Evolutionary conservation across 1,140 invertebrate species (phyloP), one percentile per base, ranked within the genome.

Genomic region (Rhagoletis pomonella): DNA sequence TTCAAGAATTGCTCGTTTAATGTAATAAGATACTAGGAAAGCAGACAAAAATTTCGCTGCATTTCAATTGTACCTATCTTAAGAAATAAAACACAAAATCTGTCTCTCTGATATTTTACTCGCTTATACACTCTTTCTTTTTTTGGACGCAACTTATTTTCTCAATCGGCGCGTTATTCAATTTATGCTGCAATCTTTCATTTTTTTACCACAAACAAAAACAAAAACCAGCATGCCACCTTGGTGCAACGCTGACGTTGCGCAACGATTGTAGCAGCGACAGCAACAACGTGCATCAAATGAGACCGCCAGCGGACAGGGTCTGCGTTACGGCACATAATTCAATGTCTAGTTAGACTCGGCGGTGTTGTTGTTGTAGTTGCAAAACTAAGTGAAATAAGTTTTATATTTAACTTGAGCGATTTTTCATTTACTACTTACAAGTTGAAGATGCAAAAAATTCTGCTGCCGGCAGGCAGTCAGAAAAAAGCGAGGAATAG

Each of bases 321-420:
- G 73, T 81, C 73, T 81, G 73, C 73, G 73, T 55, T 55, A 50
- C 73, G 73, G 73, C 50, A 81, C 73, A 81, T 81, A 81, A 81
- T 44, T 81, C 73, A 81, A 81, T 81, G 73, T 81, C 73, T 81
- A 55, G 73, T 81, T 81, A 55, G 42, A 29, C 14, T 12, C 47
- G 14, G 9, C 55, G 42, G 17, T 65, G 19, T 4, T 29, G 5
- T 65, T 44, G 67, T 55, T 81, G 67, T 47, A 17, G 42, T 73
- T 73, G 42, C 7, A 73, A 47, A 73, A 73, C 12, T 73, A 73
- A 73, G 67, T 73, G 17, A 50, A 73, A 73, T 42, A 29, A 73
- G 42, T 73, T 73, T 50, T 73, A 81, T 81, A 81, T 81, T 81
- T 81, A 81, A 81, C 47, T 7, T 55, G 2, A 81, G 73, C 73